Evolutionary conservation across 2,113 vertebrate genomes (phyloP).

Genomic region (Cyprinodon brontotheroides): DNA sequence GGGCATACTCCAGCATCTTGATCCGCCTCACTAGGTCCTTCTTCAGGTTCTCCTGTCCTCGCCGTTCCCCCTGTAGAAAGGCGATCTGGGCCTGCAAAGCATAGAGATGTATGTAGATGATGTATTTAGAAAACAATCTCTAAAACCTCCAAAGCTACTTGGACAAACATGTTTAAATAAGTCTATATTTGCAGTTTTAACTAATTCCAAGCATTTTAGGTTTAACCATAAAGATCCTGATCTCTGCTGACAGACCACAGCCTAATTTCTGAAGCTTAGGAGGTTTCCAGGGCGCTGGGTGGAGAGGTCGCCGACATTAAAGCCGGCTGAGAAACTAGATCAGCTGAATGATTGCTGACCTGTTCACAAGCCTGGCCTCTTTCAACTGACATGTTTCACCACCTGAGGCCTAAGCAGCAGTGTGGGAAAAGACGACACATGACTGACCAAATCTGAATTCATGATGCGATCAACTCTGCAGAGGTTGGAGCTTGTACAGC

Average conservation of each 20-base stretch:
- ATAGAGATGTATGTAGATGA: background rate
- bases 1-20: slow-evolving; percentile 80
- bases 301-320: slow-evolving; percentile 1
- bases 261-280: background rate
- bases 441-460: background rate
- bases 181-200: background rate
- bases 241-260: background rate
- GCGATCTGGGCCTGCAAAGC: slow-evolving; percentile 73
- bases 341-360: background rate
- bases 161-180: background rate
- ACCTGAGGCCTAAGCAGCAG: background rate
- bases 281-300: background rate
- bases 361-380: background rate
- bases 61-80: slow-evolving; percentile 78
- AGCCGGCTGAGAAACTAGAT: slow-evolving; percentile 50
- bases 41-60: slow-evolving; percentile 81
- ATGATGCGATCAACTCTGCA: background rate
- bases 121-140: too few relatives aligned
- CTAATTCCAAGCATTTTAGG: too few relatives aligned
- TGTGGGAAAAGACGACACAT: slow-evolving; percentile 38
- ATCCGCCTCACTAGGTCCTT: slow-evolving; percentile 79
- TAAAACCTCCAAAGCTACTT: too few relatives aligned
- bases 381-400: slow-evolving; percentile 7
- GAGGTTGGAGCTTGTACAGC: too few relatives aligned
- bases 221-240: background rate